Conservation (phyloP, 1,140 invertebrate genomes). For the Tetramorium alpestre region DNA sequence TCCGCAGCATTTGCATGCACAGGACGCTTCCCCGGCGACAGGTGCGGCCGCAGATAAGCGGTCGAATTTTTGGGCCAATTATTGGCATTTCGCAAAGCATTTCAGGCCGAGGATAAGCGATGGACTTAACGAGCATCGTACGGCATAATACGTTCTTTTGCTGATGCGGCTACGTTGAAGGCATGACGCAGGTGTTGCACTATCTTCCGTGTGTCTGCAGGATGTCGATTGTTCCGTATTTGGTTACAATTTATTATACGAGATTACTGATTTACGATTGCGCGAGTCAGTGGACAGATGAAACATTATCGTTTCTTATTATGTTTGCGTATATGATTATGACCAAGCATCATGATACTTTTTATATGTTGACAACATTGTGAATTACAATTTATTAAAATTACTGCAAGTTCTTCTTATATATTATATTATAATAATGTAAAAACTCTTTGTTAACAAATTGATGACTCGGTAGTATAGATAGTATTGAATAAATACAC, state of each 20-base stretch:
- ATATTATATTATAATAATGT: background rate
- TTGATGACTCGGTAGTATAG: background rate
- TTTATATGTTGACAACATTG: background rate
- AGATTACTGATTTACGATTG: conserved; percentile 40
- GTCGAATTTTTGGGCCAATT: conserved; percentile 81
- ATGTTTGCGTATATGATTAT: background rate
- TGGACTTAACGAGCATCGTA: conserved; percentile 69
- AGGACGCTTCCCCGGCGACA: conserved; percentile 73
- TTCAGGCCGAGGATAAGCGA: conserved; percentile 67
- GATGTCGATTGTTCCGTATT: conserved; percentile 47
- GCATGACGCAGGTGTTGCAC: conserved; percentile 60
- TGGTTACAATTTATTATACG: conserved; percentile 51
- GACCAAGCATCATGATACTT: background rate
- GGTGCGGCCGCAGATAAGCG: conserved; percentile 78
- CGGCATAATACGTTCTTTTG: conserved; percentile 69
- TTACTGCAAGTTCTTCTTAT: background rate
- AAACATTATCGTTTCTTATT: conserved; percentile 26
- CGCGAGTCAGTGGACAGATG: background rate
- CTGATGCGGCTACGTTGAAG: conserved; percentile 35
- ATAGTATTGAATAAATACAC: background rate
- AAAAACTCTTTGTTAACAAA: background rate
- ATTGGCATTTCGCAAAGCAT: conserved; percentile 80
- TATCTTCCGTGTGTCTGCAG: conserved; percentile 28
- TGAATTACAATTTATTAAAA: background rate
- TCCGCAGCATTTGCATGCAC: conserved; percentile 77